Evolutionary conservation across 2,113 vertebrate species (phyloP).

Genomic region (Gobiocypris rarus): DNA sequence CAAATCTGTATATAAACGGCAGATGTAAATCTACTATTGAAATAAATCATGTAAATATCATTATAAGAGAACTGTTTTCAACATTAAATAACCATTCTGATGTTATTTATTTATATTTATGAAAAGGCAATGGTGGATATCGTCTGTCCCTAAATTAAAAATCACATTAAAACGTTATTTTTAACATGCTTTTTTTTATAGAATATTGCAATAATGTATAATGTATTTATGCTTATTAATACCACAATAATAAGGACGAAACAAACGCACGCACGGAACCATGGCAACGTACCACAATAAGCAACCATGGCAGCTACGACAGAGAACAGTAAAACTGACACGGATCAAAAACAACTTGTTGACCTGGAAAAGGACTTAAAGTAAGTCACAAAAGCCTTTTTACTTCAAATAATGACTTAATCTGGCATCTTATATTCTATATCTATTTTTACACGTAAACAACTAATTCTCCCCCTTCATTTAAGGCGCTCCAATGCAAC

Average conservation of each 20-base stretch:
- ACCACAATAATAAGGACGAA: too few species aligned
- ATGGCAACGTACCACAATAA: conserved; percentile 45
- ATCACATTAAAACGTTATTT: neutral
- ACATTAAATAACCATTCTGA: neutral
- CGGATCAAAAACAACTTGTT: conserved; percentile 12
- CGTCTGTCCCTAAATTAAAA: neutral
- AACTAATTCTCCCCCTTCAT: neutral
- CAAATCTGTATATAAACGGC: neutral
- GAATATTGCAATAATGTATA: neutral
- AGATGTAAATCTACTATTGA: neutral
- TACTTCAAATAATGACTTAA: neutral
- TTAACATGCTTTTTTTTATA: neutral
- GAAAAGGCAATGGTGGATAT: neutral
- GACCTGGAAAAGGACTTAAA: conserved; percentile 54
- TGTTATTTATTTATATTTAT: neutral
- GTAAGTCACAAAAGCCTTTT: conserved; percentile 23
- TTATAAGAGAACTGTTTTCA: neutral
- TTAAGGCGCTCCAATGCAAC: conserved; percentile 68
- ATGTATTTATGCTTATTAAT: neutral
- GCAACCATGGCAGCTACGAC: conserved; percentile 62
- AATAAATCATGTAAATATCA: neutral
- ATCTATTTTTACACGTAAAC: neutral
- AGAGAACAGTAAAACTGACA: neutral
- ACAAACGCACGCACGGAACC: neutral
- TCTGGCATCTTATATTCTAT: neutral